Percentiles rank a stretch among this genome's conserved stretches.
These are phyloP conservation scores for Myotis davidii DNA, from an alignment of 2,113 vertebrate species.

Conservation along the genomic window DNA sequence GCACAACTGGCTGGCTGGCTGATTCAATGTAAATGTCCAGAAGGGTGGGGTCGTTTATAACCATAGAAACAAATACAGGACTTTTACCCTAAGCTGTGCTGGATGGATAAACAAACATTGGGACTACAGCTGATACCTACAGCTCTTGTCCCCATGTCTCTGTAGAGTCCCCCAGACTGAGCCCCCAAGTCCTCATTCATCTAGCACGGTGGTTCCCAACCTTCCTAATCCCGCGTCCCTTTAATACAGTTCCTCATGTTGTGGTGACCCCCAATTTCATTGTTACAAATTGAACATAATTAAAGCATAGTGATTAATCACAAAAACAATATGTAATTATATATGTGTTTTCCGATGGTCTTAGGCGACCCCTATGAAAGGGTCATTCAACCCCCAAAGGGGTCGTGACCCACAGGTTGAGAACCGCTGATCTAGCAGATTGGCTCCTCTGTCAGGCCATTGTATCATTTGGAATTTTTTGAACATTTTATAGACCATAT, in stretches of 20 bases:
- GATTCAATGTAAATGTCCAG: constrained; percentile 70
- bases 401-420: no score
- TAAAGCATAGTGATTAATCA: no score
- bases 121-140: not conserved
- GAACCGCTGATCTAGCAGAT: not conserved
- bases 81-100: constrained; percentile 47
- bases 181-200: not conserved
- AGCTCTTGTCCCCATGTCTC: not conserved
- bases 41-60: constrained; percentile 61
- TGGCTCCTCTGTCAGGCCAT: constrained; percentile 35
- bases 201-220: not conserved
- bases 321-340: no score
- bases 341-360: no score
- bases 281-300: no score
- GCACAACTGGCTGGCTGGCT: constrained; percentile 25
- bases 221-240: no score
- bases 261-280: no score
- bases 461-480: constrained; percentile 55
- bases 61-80: constrained; percentile 68
- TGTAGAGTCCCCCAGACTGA: not conserved
- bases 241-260: no score
- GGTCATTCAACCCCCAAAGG: no score
- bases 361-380: no score
- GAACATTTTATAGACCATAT: constrained; percentile 66
- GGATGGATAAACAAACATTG: constrained; percentile 46